Evolutionary conservation across 2,888 invertebrate species (phyloP), one percentile per base, ranked within the genome.

Genomic region (Chorisops tibialis): DNA sequence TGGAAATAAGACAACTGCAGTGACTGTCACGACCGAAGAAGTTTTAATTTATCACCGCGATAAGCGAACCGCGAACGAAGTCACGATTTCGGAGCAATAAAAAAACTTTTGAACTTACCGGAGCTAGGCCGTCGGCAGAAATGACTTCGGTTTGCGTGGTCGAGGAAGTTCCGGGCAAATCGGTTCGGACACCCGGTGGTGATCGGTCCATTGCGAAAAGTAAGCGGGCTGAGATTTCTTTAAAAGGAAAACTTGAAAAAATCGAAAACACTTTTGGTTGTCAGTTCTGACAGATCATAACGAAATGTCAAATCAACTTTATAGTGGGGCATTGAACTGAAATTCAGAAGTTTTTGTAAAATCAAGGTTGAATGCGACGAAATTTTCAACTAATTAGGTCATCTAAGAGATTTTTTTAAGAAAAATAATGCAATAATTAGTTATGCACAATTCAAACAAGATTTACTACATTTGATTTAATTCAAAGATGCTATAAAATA

Each of bases 61-160:
- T 38, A 35, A 45, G 35, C 30, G 2, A 2, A 7, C 30, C 30
- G 30, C 30, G 4, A 37, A 21, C 16, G 45, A 22, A 14, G 6
- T 58, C 35, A 4, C 45, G 35, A 48, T n/a, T 39, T 21, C 43
- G 39, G 38, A 50, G 22, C 11, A 6, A 48, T 39, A 16, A 14
- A 30, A 52, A 30, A 2, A 5, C 7, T 35, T 12, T 41, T 49
- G 4, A n/a, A 50, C 62, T 63, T 48, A 65, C 65, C 35, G 54
- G 18, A 22, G 54, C 14, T 4, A 48, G 18, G 9, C 35, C 49
- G 14, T 52, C 61, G 3, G 38, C 0, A 16, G 48, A 19, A 38
- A 63, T 59, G 4, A 59, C 59, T 61, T 63, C 54, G 4, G 63
- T 65, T 51, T 59, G 59, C 1, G 65, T 65, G 7, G 50, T 35